These are phyloP conservation scores for Lycopodina hypogea DNA, from an alignment of 37 sponge, comb jelly and placozoan genomes.

Conservation along the genomic window DNA sequence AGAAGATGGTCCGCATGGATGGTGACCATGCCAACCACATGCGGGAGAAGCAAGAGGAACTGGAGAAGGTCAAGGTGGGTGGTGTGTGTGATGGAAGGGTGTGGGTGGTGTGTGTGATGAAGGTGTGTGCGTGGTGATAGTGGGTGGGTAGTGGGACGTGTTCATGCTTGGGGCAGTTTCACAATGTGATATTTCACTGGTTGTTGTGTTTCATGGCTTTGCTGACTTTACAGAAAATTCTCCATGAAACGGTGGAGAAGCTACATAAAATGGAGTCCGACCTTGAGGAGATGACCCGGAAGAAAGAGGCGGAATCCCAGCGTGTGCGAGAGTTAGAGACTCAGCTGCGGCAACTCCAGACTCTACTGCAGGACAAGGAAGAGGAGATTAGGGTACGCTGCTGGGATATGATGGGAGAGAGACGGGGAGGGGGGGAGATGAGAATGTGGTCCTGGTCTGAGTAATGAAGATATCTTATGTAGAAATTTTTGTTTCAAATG, in stretches of 20 bases:
- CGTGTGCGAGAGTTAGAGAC: slow-evolving; percentile 28
- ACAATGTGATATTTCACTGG: too few relatives aligned
- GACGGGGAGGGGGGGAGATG: neutral
- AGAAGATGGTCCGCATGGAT: slow-evolving; percentile 43
- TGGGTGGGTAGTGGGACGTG: too few relatives aligned
- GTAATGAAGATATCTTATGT: too few relatives aligned
- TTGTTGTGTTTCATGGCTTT: too few relatives aligned
- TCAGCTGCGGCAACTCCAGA: slow-evolving; percentile 10
- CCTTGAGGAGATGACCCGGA: slow-evolving; percentile 16
- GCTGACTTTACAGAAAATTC: neutral
- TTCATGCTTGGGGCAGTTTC: neutral
- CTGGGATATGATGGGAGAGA: neutral
- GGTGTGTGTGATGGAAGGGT: too few relatives aligned
- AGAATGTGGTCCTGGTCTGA: too few relatives aligned
- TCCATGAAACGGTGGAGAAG: slow-evolving; percentile 19
- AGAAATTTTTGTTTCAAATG: too few relatives aligned
- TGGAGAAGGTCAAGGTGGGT: slow-evolving; percentile 40
- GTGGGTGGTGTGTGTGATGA: neutral
- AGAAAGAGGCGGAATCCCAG: slow-evolving; percentile 16
- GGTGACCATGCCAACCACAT: slow-evolving; percentile 48
- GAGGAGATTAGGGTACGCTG: slow-evolving; percentile 30
- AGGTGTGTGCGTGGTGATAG: neutral
- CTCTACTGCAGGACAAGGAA: slow-evolving; percentile 33
- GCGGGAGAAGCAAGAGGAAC: slow-evolving; percentile 31
- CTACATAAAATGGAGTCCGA: slow-evolving; percentile 13